Evolutionary conservation across 37 sponge, comb jelly and placozoan species (phyloP).

Genomic region (Eunapius fragilis): DNA sequence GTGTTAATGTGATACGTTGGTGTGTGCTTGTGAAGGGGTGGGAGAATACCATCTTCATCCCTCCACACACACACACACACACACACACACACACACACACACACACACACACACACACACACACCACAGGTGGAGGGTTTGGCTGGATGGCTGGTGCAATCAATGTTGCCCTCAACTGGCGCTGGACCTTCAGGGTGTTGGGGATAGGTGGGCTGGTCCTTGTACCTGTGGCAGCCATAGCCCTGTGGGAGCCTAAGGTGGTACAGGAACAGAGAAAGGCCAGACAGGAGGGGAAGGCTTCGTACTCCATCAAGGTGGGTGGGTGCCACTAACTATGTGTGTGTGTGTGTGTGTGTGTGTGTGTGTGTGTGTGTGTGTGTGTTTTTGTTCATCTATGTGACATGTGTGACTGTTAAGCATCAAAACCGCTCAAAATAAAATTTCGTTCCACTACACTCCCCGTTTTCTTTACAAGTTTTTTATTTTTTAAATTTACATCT

Average conservation of each 20-base stretch:
- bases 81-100: no score
- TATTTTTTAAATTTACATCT: no score
- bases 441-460: no score
- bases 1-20: not conserved
- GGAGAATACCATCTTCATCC: not conserved
- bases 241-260: slow-evolving; percentile 71
- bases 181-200: slow-evolving; percentile 82
- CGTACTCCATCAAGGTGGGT: slow-evolving; percentile 59
- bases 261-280: slow-evolving; percentile 50
- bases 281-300: slow-evolving; percentile 42
- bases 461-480: no score
- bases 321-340: not conserved
- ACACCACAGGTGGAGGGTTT: slow-evolving; percentile 80
- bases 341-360: no score
- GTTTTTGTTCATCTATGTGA: no score
- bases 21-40: no score
- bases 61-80: no score
- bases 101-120: no score
- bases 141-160: slow-evolving; percentile 75
- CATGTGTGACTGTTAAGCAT: no score
- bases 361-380: no score
- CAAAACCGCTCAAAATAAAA: no score
- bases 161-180: slow-evolving; percentile 63
- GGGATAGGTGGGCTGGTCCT: slow-evolving; percentile 69
- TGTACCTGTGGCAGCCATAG: slow-evolving; percentile 54